A percentile compares a stretch with the other conserved stretches of the same genome.
Evolutionary conservation across 2,888 invertebrate species (phyloP).

Genomic region (Patella caerulea): DNA sequence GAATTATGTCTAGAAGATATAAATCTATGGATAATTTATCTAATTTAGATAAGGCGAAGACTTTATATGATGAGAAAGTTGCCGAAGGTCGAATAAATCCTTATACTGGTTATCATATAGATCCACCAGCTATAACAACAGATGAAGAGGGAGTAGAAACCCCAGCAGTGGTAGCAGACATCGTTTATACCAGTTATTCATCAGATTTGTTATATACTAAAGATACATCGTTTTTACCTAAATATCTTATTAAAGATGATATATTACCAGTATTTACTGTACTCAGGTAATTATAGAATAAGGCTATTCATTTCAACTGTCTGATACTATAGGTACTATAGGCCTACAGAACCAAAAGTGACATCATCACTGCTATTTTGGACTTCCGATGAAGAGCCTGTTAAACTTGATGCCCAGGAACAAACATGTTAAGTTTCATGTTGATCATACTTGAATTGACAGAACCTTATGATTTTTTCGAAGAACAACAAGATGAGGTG

Average conservation of each 20-base stretch:
- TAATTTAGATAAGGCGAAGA: conserved; percentile 41
- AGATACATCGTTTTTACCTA: neutral
- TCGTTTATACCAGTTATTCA: neutral
- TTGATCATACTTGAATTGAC: too few relatives aligned
- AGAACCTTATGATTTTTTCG: too few relatives aligned
- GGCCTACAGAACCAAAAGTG: too few relatives aligned
- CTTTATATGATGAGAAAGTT: conserved; percentile 37
- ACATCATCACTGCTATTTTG: too few relatives aligned
- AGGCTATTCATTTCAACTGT: too few relatives aligned
- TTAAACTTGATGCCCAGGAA: too few relatives aligned
- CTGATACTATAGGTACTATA: too few relatives aligned
- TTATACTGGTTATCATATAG: conserved; percentile 29
- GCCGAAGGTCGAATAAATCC: conserved; percentile 43
- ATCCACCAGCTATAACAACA: conserved; percentile 4
- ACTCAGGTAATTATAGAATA: conserved; percentile 31
- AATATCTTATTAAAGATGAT: conserved; percentile 33
- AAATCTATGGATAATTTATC: conserved; percentile 54
- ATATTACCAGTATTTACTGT: conserved; percentile 46
- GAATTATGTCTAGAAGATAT: conserved; percentile 47
- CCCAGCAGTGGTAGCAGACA: neutral
- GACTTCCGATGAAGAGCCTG: too few relatives aligned
- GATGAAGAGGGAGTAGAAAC: conserved; percentile 12
- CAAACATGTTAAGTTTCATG: too few relatives aligned
- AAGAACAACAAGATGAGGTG: too few relatives aligned
- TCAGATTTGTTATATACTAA: neutral